A percentile compares a stretch with the other conserved stretches of the same genome.
Evolutionary conservation across 2,888 invertebrate genomes (phyloP).

Genomic region (Morpho achilles): DNA sequence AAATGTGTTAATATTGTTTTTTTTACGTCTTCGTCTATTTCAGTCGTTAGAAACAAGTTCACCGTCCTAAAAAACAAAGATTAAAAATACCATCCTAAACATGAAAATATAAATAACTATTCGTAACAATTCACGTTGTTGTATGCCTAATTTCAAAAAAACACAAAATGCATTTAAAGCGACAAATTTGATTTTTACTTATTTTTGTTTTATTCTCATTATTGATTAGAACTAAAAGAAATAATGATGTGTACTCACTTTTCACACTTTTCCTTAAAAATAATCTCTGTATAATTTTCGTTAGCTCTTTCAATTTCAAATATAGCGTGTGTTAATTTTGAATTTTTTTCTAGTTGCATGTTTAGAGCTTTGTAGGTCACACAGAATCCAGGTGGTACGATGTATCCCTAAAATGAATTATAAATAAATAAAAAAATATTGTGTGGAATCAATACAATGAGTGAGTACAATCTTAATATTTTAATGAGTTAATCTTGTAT

Average conservation of each 20-base stretch:
- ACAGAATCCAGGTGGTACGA: conserved; percentile 85
- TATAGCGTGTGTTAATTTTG: conserved; percentile 66
- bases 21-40: conserved; percentile 56
- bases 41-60: conserved; percentile 54
- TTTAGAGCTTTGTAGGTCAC: conserved; percentile 82
- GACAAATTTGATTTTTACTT: too few relatives aligned
- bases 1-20: conserved; percentile 51
- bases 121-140: background rate
- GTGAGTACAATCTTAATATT: too few relatives aligned
- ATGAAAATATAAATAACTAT: background rate
- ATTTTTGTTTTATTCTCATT: too few relatives aligned
- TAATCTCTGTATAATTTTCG: conserved; percentile 61
- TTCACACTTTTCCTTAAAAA: conserved; percentile 73
- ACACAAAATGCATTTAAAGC: too few relatives aligned
- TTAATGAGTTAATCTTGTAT: too few relatives aligned
- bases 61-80: conserved; percentile 53
- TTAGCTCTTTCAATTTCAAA: conserved; percentile 71
- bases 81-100: too few relatives aligned
- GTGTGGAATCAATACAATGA: too few relatives aligned
- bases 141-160: background rate
- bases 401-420: conserved; percentile 77
- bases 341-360: conserved; percentile 72
- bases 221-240: conserved; percentile 8
- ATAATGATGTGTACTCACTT: conserved; percentile 37
- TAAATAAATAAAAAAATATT: too few relatives aligned